These are phyloP conservation scores for Eucera pruinosa DNA, from an alignment of 2,888 invertebrate genomes.

Conservation along the genomic window DNA sequence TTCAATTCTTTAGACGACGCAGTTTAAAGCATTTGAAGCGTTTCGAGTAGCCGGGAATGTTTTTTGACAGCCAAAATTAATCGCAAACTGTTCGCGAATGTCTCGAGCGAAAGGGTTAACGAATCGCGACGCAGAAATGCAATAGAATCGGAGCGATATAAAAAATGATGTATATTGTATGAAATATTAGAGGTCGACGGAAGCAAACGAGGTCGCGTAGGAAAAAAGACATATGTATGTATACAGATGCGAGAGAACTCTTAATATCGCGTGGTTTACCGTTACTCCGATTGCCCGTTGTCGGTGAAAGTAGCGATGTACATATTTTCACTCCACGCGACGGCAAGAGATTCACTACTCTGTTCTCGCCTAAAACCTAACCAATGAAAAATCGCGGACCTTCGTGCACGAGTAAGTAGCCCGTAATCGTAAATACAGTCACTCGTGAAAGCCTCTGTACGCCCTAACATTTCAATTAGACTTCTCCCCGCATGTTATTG, in stretches of 20 bases:
- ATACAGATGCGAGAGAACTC: constrained; percentile 36
- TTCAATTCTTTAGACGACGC: no score
- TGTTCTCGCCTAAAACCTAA: constrained; percentile 28
- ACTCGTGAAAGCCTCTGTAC: no score
- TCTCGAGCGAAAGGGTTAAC: no score
- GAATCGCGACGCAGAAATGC: background rate
- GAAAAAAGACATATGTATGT: constrained; percentile 17
- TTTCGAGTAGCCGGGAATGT: no score
- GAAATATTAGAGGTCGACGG: constrained; percentile 1
- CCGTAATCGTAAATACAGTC: constrained; percentile 7
- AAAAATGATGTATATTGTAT: background rate
- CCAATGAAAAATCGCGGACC: constrained; percentile 27
- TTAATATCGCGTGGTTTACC: constrained; percentile 43
- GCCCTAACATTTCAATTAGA: no score
- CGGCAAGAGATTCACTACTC: constrained; percentile 2
- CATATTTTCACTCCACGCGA: constrained; percentile 24
- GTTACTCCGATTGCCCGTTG: constrained; percentile 36
- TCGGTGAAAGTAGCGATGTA: constrained; percentile 39
- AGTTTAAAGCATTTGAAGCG: no score
- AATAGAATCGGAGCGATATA: background rate
- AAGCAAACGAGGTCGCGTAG: constrained; percentile 30
- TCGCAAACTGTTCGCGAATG: no score
- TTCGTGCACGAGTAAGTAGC: constrained; percentile 35
- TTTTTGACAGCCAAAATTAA: no score
- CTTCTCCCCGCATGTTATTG: no score